Evolutionary conservation across 1,140 invertebrate species (phyloP).

Genomic region (Bombus soroeensis): DNA sequence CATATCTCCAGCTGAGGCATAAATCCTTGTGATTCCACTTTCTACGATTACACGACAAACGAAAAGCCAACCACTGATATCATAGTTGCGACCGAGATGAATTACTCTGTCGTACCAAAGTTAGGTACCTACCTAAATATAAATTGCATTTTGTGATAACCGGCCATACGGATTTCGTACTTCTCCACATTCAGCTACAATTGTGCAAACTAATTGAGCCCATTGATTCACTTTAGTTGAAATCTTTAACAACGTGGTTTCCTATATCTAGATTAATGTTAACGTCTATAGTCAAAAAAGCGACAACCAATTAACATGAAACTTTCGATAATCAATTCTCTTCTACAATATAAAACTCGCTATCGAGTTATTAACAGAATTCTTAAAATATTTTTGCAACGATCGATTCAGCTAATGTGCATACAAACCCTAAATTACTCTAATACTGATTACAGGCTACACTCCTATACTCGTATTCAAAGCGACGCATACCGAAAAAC

Average conservation of each 20-base stretch:
- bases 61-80: slow-evolving; percentile 46
- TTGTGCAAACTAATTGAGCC: slow-evolving; percentile 4
- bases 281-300: neutral
- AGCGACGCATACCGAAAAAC: too few species aligned
- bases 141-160: slow-evolving; percentile 42
- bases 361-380: neutral
- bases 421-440: neutral
- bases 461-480: neutral
- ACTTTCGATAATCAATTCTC: neutral
- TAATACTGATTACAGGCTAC: neutral
- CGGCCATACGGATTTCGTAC: neutral
- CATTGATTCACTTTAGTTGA: slow-evolving; percentile 13
- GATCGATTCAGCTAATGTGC: neutral
- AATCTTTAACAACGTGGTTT: neutral
- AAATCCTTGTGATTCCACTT: slow-evolving; percentile 48
- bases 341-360: too few species aligned
- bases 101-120: slow-evolving; percentile 30
- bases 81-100: slow-evolving; percentile 35
- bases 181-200: slow-evolving; percentile 1
- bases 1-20: slow-evolving; percentile 38
- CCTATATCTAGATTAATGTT: neutral
- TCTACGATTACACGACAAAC: slow-evolving; percentile 37
- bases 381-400: neutral
- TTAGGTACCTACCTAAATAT: slow-evolving; percentile 36
- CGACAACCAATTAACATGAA: neutral